A percentile compares a stretch with the other conserved stretches of the same genome.
These are phyloP conservation scores for Steinernema khuongi DNA, from an alignment of 1,140 invertebrate species.

Conservation along the genomic window DNA sequence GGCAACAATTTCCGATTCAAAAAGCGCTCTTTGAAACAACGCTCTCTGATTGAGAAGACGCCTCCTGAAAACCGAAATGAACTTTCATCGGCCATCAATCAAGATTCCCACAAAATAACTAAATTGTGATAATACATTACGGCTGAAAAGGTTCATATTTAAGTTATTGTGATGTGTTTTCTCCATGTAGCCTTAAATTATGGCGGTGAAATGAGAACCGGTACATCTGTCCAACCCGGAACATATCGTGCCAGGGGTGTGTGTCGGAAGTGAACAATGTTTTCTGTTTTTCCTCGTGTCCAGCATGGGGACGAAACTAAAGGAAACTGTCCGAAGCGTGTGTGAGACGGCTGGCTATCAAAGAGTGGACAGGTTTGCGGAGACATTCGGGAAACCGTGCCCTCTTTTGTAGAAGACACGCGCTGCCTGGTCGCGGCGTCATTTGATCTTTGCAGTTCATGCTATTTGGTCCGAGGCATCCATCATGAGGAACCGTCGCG, in stretches of 20 bases:
- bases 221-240: no score
- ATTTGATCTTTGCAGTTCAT: neutral
- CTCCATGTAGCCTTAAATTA: no score
- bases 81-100: conserved; percentile 11
- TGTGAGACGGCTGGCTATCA: no score
- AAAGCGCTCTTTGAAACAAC: neutral
- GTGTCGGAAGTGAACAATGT: no score
- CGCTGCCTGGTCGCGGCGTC: neutral
- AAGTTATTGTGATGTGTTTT: neutral
- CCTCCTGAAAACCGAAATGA: neutral
- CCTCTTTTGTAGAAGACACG: neutral
- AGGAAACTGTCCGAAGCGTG: no score
- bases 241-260: no score
- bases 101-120: neutral
- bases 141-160: neutral
- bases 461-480: neutral
- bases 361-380: no score
- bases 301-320: no score
- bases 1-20: neutral
- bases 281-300: no score
- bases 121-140: neutral
- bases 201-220: no score
- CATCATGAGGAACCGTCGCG: neutral
- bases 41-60: neutral
- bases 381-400: neutral